Evolutionary conservation across 1,140 invertebrate genomes (phyloP).

Genomic region (Drosophila orosa): DNA sequence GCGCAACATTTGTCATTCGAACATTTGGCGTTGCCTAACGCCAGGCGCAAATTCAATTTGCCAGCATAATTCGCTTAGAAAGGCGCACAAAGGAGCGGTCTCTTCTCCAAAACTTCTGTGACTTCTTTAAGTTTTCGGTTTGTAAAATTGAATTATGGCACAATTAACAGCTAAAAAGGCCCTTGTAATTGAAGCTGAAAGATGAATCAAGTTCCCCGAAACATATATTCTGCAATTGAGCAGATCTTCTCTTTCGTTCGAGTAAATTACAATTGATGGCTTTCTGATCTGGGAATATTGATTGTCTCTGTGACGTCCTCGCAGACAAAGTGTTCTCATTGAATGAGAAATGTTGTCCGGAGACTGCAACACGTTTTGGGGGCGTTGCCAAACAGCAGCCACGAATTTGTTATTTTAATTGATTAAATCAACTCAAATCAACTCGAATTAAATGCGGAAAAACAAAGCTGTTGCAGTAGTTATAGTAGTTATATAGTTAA

Average conservation of each 20-base stretch:
- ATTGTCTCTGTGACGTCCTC: conserved; percentile 35
- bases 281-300: conserved; percentile 28
- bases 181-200: conserved; percentile 30
- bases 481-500: conserved; percentile 1
- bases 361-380: conserved; percentile 21
- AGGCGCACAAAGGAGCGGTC: background rate
- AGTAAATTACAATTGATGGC: conserved; percentile 33
- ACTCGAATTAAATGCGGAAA: conserved; percentile 15
- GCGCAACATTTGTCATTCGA: conserved; percentile 43
- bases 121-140: conserved; percentile 61
- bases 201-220: conserved; percentile 23
- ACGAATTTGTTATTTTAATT: conserved; percentile 48
- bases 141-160: conserved; percentile 34
- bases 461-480: conserved; percentile 33
- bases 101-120: conserved; percentile 10
- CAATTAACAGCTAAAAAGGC: conserved; percentile 18
- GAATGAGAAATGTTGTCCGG: conserved; percentile 15
- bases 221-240: conserved; percentile 25
- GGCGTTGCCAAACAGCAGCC: conserved; percentile 20
- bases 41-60: conserved; percentile 64
- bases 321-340: conserved; percentile 23
- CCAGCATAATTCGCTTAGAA: conserved; percentile 31
- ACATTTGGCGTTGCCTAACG: conserved; percentile 51
- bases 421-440: conserved; percentile 41
- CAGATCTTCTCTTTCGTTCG: background rate